These are phyloP conservation scores for Menura novaehollandiae DNA, from an alignment of 2,113 vertebrate genomes.

Conservation along the genomic window DNA sequence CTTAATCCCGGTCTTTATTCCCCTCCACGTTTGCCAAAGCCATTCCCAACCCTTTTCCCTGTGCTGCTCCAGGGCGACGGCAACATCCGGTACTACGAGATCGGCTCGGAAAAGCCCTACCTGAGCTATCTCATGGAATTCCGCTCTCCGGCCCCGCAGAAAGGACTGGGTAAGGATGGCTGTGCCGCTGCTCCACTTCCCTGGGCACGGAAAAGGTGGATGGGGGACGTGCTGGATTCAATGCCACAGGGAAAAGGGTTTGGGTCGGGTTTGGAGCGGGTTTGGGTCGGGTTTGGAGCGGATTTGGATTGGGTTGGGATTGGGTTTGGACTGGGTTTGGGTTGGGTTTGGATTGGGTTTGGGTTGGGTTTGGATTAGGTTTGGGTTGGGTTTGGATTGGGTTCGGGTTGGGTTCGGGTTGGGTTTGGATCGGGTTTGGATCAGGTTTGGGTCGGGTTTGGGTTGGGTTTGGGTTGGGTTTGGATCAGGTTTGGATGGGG, in stretches of 20 bases:
- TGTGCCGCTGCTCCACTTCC: fast-evolving
- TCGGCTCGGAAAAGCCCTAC: constrained; percentile 91
- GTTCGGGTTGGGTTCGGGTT: fast-evolving
- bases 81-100: constrained; percentile 97
- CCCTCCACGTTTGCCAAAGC: fast-evolving
- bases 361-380: too few relatives aligned
- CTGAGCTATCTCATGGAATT: constrained; percentile 97
- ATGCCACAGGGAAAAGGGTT: fast-evolving
- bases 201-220: fast-evolving
- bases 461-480: neutral
- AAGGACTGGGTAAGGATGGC: constrained; percentile 86
- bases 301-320: neutral
- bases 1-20: fast-evolving
- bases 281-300: neutral
- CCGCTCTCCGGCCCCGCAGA: constrained; percentile 91
- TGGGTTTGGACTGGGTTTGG: neutral
- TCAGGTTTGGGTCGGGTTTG: neutral
- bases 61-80: constrained; percentile 84
- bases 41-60: neutral
- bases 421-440: neutral
- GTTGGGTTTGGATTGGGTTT: fast-evolving
- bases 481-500: neutral
- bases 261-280: neutral
- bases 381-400: neutral
- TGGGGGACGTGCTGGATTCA: neutral